These are phyloP conservation scores for Mus minutoides DNA, from an alignment of 2,797 vertebrate genomes.

Conservation along the genomic window DNA sequence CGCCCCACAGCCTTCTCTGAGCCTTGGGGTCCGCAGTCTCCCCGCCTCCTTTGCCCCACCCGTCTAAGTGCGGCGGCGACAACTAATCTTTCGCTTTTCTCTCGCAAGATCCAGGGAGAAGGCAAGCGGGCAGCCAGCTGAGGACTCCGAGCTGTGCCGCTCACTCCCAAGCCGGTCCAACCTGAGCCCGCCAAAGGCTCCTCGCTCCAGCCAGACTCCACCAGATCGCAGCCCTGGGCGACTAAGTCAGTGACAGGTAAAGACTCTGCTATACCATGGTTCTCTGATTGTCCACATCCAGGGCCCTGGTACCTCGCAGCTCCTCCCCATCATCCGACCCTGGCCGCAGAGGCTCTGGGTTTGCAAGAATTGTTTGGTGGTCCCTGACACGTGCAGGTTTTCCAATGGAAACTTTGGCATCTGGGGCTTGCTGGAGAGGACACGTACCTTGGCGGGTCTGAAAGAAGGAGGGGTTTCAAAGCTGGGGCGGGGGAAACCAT, in stretches of 20 bases:
- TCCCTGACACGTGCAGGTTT: not conserved
- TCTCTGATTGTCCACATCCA: not conserved
- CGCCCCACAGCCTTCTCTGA: not conserved
- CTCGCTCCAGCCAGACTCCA: not conserved
- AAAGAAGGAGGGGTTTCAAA: not conserved
- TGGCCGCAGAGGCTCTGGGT: not conserved
- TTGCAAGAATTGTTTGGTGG: not conserved
- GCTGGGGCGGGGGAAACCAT: not conserved
- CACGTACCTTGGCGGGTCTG: not conserved
- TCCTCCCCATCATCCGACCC: not conserved
- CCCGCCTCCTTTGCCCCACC: constrained; percentile 67
- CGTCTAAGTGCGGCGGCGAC: constrained; percentile 56
- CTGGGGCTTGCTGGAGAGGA: not conserved
- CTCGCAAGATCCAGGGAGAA: constrained; percentile 85
- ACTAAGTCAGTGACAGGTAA: constrained; percentile 71
- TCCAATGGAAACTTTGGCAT: constrained; percentile 68
- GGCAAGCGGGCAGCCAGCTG: constrained; percentile 76
- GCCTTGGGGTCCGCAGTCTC: constrained; percentile 32
- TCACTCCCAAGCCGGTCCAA: not conserved
- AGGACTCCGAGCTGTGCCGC: constrained; percentile 74
- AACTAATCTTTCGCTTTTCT: constrained; percentile 76
- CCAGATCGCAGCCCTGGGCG: not conserved
- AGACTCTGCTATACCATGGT: not conserved
- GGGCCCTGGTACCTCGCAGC: not conserved
- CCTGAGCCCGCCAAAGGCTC: constrained; percentile 47